Percentiles rank a stretch among this genome's conserved stretches.
These are phyloP conservation scores for Brachyhypopomus gauderio DNA, from an alignment of 2,113 vertebrate genomes.

Conservation along the genomic window DNA sequence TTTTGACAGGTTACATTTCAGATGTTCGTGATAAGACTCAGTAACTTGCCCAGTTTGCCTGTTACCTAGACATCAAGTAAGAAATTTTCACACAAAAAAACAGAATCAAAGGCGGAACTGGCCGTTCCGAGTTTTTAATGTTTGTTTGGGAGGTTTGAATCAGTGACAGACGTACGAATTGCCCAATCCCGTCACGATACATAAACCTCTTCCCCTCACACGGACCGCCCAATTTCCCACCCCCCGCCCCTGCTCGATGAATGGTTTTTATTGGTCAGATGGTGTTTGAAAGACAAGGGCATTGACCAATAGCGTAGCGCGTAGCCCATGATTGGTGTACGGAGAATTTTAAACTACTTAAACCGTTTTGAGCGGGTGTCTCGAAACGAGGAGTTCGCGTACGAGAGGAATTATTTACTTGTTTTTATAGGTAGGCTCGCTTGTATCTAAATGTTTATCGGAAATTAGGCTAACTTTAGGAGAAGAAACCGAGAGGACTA, in stretches of 20 bases:
- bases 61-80: too few relatives aligned
- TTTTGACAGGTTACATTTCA: too few relatives aligned
- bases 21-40: too few relatives aligned
- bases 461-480: background rate
- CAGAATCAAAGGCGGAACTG: background rate
- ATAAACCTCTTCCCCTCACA: background rate
- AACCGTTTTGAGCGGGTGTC: conserved; percentile 56
- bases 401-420: background rate
- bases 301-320: background rate
- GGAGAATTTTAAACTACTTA: conserved; percentile 49
- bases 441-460: conserved; percentile 2
- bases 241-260: too few relatives aligned
- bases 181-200: background rate
- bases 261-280: conserved; percentile 2
- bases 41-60: background rate
- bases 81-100: conserved; percentile 5
- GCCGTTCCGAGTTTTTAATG: background rate
- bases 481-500: background rate
- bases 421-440: conserved; percentile 1
- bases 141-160: conserved; percentile 44
- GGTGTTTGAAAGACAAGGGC: background rate
- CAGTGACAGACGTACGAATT: background rate
- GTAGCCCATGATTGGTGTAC: conserved; percentile 37
- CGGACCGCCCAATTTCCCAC: background rate
- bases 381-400: background rate